Conservation (phyloP, 2,113 vertebrate species). For the Bos javanicus region DNA sequence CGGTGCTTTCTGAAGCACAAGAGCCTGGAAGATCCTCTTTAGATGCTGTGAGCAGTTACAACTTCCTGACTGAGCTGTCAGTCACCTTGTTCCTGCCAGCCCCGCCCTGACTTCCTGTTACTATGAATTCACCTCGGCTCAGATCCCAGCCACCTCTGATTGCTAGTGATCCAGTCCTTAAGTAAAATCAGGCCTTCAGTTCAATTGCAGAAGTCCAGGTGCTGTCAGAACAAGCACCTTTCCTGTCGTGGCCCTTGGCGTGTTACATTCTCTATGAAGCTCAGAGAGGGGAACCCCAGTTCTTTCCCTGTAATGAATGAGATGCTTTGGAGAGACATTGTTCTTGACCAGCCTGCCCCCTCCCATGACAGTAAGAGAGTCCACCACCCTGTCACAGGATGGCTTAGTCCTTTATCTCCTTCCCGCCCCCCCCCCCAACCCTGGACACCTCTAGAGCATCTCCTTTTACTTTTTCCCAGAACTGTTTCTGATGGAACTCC, state of each 20-base stretch:
- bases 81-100: not conserved
- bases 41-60: not conserved
- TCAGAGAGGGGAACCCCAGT: not conserved
- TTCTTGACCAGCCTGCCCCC: not conserved
- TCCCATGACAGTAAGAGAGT: not conserved
- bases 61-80: not conserved
- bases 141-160: not conserved
- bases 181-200: not conserved
- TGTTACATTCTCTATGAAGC: not conserved
- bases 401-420: not conserved
- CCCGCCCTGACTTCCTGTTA: not conserved
- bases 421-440: accelerated
- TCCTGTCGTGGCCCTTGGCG: not conserved
- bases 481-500: not conserved
- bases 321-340: not conserved
- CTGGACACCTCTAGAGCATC: accelerated
- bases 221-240: accelerated
- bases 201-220: not conserved
- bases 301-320: not conserved
- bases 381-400: not conserved
- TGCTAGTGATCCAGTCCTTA: not conserved
- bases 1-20: accelerated
- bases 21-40: accelerated
- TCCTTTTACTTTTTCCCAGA: not conserved
- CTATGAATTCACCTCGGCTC: not conserved